Conservation (phyloP, 2,113 vertebrate genomes). For the Amazona vittata region DNA sequence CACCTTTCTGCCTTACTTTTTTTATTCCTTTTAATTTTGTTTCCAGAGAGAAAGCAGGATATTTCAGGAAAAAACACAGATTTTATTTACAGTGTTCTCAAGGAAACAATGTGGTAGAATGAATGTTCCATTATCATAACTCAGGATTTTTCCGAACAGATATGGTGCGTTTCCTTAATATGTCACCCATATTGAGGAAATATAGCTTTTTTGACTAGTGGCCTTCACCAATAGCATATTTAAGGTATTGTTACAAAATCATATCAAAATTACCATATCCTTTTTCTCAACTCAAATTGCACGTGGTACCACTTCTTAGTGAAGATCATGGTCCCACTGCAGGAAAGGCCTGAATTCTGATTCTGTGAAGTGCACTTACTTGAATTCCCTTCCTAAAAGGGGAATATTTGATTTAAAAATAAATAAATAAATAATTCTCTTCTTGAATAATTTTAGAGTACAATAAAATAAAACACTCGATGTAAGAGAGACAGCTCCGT, state of each 20-base stretch:
- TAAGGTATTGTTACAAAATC: background rate
- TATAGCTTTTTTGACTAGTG: background rate
- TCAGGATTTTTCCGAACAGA: background rate
- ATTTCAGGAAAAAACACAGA: background rate
- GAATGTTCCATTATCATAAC: background rate
- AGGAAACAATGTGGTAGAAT: background rate
- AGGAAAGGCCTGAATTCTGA: background rate
- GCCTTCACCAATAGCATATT: background rate
- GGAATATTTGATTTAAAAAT: background rate
- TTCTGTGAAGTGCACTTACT: background rate
- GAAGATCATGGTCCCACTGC: background rate
- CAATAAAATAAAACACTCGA: background rate
- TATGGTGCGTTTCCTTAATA: background rate
- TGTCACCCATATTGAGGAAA: background rate
- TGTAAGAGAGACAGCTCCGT: background rate
- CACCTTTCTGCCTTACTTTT: background rate
- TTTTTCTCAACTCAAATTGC: background rate
- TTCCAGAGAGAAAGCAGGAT: background rate
- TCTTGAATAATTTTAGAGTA: background rate
- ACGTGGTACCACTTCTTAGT: background rate
- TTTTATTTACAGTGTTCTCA: background rate
- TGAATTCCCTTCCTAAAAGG: rapidly evolving
- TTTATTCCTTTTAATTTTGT: background rate
- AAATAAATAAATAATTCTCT: background rate
- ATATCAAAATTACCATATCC: background rate